These are phyloP conservation scores for Bovichtus diacanthus DNA, from an alignment of 2,797 vertebrate genomes.

Conservation along the genomic window DNA sequence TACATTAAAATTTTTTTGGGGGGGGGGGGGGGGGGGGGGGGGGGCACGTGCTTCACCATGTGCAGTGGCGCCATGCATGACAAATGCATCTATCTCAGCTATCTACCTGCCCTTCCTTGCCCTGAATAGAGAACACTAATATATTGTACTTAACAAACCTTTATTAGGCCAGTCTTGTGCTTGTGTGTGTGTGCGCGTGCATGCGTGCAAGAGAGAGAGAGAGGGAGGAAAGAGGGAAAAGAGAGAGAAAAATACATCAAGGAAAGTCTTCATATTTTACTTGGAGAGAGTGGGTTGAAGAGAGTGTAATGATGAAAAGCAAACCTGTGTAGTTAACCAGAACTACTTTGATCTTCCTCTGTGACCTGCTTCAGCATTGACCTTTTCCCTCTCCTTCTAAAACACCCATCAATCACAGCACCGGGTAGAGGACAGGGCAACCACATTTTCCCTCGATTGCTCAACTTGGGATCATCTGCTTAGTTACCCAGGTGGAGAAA, in stretches of 20 bases:
- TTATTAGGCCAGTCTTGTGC: background rate
- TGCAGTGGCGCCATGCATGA: too few species aligned
- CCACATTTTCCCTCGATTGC: slow-evolving; percentile 40
- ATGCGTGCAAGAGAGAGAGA: background rate
- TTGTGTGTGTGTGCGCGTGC: background rate
- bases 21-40: background rate
- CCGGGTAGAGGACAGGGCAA: slow-evolving; percentile 62
- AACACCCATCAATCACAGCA: slow-evolving; percentile 73
- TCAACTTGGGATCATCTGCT: slow-evolving; percentile 60
- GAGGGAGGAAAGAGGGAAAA: background rate
- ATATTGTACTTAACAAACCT: slow-evolving; percentile 7
- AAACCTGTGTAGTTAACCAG: slow-evolving; percentile 42
- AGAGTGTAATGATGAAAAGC: slow-evolving; percentile 39
- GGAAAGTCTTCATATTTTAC: slow-evolving; percentile 22
- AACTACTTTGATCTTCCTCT: slow-evolving; percentile 60
- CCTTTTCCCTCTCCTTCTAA: slow-evolving; percentile 55
- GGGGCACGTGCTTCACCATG: background rate
- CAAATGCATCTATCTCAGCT: too few species aligned
- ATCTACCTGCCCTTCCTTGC: background rate
- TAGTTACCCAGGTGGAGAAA: slow-evolving; percentile 15
- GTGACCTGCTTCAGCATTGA: slow-evolving; percentile 60
- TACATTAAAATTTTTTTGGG: background rate
- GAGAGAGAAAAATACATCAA: slow-evolving; percentile 13
- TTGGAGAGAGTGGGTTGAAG: slow-evolving; percentile 11
- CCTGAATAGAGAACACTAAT: background rate